These are phyloP conservation scores for Glyptemys insculpta DNA, from an alignment of 2,797 vertebrate genomes.

Conservation along the genomic window DNA sequence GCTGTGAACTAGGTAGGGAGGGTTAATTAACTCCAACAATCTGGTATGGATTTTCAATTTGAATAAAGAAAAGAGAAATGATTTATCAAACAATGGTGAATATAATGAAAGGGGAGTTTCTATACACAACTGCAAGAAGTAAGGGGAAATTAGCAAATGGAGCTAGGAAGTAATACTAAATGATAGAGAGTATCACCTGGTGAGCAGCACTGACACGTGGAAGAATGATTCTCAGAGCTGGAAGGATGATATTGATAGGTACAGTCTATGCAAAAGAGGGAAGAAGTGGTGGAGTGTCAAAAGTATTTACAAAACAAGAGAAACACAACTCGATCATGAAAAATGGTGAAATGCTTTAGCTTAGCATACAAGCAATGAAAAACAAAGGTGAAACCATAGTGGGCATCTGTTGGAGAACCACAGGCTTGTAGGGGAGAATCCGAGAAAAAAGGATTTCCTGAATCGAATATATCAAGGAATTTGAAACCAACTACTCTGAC, in stretches of 20 bases:
- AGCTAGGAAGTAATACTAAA: not conserved
- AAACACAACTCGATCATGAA: not conserved
- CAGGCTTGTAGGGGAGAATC: not conserved
- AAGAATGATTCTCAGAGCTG: not conserved
- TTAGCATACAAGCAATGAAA: not conserved
- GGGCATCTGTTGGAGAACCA: not conserved
- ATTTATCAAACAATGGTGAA: not conserved
- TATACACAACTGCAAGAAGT: not conserved
- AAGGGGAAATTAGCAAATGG: not conserved
- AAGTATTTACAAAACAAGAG: not conserved
- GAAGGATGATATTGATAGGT: not conserved
- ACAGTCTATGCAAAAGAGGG: not conserved
- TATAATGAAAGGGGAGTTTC: not conserved
- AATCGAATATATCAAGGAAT: rapidly evolving
- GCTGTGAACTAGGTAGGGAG: not conserved
- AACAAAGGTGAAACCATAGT: not conserved
- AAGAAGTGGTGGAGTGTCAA: not conserved
- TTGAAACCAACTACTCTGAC: rapidly evolving
- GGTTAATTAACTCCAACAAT: not conserved
- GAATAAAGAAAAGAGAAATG: not conserved
- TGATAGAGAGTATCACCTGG: not conserved
- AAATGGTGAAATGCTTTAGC: not conserved
- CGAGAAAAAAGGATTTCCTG: not conserved
- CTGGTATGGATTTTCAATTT: not conserved
- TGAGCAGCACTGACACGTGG: not conserved